A percentile compares a stretch with the other conserved stretches of the same genome.
Conservation (phyloP, 1,140 invertebrate genomes). For the Diorhabda elongata region DNA sequence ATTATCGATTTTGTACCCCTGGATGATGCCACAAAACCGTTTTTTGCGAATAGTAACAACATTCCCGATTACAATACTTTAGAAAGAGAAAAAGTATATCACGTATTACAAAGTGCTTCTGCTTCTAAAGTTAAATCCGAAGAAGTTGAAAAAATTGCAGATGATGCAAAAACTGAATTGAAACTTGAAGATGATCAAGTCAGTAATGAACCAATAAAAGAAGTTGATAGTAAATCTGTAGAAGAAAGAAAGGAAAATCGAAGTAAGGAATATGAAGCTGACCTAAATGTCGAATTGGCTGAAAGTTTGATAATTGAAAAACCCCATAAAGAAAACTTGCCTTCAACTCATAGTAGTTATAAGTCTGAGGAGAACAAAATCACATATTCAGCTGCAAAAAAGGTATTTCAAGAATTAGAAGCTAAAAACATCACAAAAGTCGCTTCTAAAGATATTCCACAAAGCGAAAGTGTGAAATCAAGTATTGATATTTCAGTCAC, state of each 20-base stretch:
- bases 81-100: slow-evolving; percentile 28
- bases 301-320: not conserved
- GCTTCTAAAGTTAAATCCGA: not conserved
- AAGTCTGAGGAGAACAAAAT: not conserved
- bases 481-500: not conserved
- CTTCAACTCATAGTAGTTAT: not conserved
- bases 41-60: slow-evolving; percentile 18
- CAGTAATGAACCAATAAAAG: not conserved
- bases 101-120: slow-evolving; percentile 23
- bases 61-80: slow-evolving; percentile 22
- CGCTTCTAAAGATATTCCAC: not conserved
- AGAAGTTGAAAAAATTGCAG: not conserved
- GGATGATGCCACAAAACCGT: slow-evolving; percentile 24
- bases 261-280: not conserved
- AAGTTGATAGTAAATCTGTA: not conserved
- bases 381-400: slow-evolving; percentile 27
- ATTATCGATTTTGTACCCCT: slow-evolving; percentile 31
- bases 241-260: not conserved
- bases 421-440: not conserved
- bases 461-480: not conserved
- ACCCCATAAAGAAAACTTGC: not conserved
- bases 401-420: slow-evolving; percentile 25
- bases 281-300: not conserved
- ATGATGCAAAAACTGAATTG: not conserved
- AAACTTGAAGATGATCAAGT: not conserved